Conservation (phyloP, 2,113 vertebrate genomes). For the Agapornis roseicollis region DNA sequence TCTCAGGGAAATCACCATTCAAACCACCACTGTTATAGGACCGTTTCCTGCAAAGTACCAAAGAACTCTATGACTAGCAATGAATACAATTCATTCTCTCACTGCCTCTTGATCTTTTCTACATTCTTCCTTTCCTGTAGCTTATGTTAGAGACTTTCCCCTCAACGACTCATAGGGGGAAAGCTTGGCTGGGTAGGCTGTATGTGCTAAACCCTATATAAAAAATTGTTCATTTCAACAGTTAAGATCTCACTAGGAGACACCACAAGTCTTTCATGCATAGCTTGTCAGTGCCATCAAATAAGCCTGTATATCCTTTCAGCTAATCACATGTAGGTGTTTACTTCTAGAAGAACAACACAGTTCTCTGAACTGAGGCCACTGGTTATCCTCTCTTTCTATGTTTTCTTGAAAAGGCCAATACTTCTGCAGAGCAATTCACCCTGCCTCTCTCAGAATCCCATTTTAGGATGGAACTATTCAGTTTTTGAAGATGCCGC, state of each 20-base stretch:
- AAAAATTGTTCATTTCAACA: neutral
- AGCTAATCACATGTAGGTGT: neutral
- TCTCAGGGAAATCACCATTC: neutral
- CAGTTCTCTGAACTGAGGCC: neutral
- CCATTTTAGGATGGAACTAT: neutral
- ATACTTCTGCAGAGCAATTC: neutral
- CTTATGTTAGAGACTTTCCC: neutral
- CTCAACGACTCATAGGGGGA: neutral
- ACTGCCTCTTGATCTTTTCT: neutral
- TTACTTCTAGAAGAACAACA: neutral
- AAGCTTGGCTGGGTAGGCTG: neutral
- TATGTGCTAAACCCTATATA: accelerated
- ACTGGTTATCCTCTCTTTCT: neutral
- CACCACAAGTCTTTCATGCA: neutral
- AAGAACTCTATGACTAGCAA: neutral
- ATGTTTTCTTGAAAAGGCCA: neutral
- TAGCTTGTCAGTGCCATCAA: neutral
- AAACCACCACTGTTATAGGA: neutral
- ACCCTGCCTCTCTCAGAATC: neutral
- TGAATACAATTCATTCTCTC: neutral
- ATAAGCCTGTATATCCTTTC: neutral
- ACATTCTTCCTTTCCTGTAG: neutral
- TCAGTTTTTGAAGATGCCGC: neutral
- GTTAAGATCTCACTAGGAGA: neutral
- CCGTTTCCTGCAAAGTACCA: neutral